Evolutionary conservation across 2,888 invertebrate species (phyloP), one percentile per base, ranked within the genome.

Genomic region (Cosmia pyralina): DNA sequence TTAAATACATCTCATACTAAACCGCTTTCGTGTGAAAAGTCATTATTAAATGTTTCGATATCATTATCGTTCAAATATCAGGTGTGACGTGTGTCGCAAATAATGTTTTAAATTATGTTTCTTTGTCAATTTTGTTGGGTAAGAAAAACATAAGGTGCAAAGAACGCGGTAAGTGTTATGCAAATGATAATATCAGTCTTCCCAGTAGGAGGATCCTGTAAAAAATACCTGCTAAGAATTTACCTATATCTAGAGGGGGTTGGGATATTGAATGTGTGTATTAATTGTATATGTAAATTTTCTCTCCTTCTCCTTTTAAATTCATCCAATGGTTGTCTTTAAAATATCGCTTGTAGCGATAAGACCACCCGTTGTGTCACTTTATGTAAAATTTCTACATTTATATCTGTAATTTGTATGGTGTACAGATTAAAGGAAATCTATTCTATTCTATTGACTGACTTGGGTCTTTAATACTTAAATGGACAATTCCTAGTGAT

Each of bases 41-140:
- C 77, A 76, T 84, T 84, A 74, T 66, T 11, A 55, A 74, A 77
- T 86, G 83, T 86, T 79, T 84, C 68, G 58, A 68, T 72, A 72
- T 59, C 81, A 84, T 82, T 81, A 81, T 72, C 50, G 52, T 41
- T 22, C 44, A 52, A 64, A 65, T 67, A 75, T 75, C 71, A 41
- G n/a, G 22, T 58, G 48, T 22, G 44, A 62, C 46, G 22, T 59
- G 19, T 53, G 22, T 5, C 22, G 8, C 1, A 48, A 77, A 60
- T 53, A 13, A 48, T 34, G 60, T 75, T 58, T 38, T 22, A 17
- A 59, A 59, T 58, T 34, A 13, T 17, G 7, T 38, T 46, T 50
- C 19, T 44, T 50, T 46, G 22, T 28, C 10, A n/a, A 15, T 34
- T 63, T 41, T 13, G 8, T 28, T 41, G 28, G 19, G 0, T 55